Evolutionary conservation across 1,140 invertebrate species (phyloP).

Genomic region (Zaprionus capensis): DNA sequence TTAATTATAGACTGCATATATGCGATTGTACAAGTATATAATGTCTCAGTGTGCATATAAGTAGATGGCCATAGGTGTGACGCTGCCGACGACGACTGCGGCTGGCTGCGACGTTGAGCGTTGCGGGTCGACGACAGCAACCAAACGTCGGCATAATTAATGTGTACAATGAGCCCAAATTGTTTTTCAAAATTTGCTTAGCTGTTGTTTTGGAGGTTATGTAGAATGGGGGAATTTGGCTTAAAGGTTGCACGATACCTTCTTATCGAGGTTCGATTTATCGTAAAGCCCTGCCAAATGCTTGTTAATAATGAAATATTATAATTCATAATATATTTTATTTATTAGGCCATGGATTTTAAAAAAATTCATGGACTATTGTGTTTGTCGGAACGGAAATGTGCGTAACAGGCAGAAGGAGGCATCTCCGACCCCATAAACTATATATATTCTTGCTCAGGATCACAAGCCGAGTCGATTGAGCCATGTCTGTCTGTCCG

Average conservation of each 20-base stretch:
- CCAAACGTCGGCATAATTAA: slow-evolving; percentile 58
- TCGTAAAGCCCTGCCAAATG: not conserved
- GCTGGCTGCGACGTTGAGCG: slow-evolving; percentile 7
- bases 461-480: too few relatives aligned
- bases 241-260: slow-evolving; percentile 1
- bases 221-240: not conserved
- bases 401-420: too few relatives aligned
- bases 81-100: slow-evolving; percentile 35
- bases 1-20: slow-evolving; percentile 59
- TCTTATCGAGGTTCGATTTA: not conserved
- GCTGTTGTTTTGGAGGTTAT: slow-evolving; percentile 8
- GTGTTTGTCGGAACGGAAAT: too few relatives aligned
- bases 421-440: too few relatives aligned
- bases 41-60: slow-evolving; percentile 7
- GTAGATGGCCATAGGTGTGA: slow-evolving; percentile 36
- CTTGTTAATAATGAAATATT: not conserved
- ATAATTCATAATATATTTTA: not conserved
- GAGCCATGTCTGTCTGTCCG: too few relatives aligned
- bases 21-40: slow-evolving; percentile 9
- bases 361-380: too few relatives aligned
- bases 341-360: too few relatives aligned
- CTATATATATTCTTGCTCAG: too few relatives aligned
- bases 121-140: slow-evolving; percentile 35
- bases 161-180: slow-evolving; percentile 40
- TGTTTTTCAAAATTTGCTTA: slow-evolving; percentile 25